Evolutionary conservation across 2,797 vertebrate species (phyloP).

Genomic region (Anguilla obscura): DNA sequence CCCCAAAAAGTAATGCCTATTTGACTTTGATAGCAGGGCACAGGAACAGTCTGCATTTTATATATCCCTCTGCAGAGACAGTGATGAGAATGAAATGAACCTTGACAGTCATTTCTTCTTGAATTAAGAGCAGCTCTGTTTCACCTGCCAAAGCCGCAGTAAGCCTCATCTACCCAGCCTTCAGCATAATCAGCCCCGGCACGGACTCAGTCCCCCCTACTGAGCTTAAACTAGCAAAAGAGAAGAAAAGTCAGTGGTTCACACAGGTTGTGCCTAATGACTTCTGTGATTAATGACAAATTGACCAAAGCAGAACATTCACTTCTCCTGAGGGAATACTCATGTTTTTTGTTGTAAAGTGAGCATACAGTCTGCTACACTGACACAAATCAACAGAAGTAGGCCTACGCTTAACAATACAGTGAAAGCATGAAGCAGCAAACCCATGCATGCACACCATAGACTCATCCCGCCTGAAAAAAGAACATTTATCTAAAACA

Average conservation of each 20-base stretch:
- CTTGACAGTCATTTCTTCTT: constrained; percentile 32
- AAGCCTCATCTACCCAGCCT: constrained; percentile 20
- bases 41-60: not conserved
- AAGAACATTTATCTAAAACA: constrained; percentile 50
- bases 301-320: constrained; percentile 38
- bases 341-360: not conserved
- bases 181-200: constrained; percentile 39
- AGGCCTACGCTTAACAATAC: not conserved
- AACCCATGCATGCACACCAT: not conserved
- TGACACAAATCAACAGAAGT: not conserved
- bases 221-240: constrained; percentile 47
- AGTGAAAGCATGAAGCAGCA: not conserved
- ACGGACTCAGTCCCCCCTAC: constrained; percentile 38
- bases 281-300: constrained; percentile 46
- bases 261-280: constrained; percentile 1
- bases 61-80: constrained; percentile 7
- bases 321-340: not conserved
- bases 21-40: not conserved
- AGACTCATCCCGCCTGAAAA: constrained; percentile 38
- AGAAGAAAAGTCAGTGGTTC: constrained; percentile 25
- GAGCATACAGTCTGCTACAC: not conserved
- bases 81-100: constrained; percentile 30
- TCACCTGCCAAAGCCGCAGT: constrained; percentile 45
- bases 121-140: constrained; percentile 34
- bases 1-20: not conserved